Evolutionary conservation across 2,888 invertebrate genomes (phyloP).

Genomic region (Stegana nigrithorax): DNA sequence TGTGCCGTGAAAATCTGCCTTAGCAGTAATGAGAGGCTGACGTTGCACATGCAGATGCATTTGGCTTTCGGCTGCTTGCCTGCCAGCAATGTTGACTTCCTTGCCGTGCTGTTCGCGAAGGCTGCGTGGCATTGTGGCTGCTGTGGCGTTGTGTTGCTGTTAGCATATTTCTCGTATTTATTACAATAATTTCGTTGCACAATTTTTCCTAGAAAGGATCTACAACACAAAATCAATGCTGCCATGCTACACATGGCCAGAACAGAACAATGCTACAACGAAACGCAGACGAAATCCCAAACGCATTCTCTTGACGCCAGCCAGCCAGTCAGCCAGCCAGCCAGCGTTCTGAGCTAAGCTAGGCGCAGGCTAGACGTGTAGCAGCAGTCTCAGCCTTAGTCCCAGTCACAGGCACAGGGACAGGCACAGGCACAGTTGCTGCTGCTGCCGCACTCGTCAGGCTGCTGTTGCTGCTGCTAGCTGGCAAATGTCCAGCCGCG

Average conservation of each 20-base stretch:
- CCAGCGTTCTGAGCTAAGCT: too few species aligned
- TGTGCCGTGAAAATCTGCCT: too few species aligned
- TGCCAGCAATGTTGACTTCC: too few species aligned
- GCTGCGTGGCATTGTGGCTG: background rate
- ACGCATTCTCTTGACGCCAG: slow-evolving; percentile 60
- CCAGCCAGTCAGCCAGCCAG: slow-evolving; percentile 41
- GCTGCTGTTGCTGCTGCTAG: slow-evolving; percentile 30
- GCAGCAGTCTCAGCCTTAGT: background rate
- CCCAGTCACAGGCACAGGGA: slow-evolving; percentile 8
- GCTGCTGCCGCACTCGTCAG: too few species aligned
- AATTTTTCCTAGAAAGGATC: slow-evolving; percentile 57
- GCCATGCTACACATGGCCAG: background rate
- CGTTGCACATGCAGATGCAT: too few species aligned
- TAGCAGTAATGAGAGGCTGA: too few species aligned
- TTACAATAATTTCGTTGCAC: slow-evolving; percentile 55
- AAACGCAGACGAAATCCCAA: slow-evolving; percentile 19
- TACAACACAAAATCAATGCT: slow-evolving; percentile 17
- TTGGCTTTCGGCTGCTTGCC: too few species aligned
- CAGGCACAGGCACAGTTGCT: slow-evolving; percentile 30
- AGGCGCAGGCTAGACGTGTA: too few species aligned
- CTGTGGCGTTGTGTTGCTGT: background rate
- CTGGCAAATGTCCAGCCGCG: slow-evolving; percentile 51
- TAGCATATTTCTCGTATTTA: slow-evolving; percentile 46
- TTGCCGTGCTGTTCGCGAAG: too few species aligned
- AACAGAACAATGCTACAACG: slow-evolving; percentile 6